Evolutionary conservation across 1,140 invertebrate genomes (phyloP), one percentile per base, ranked within the genome.

Genomic region (Rhyacophila brunnea): DNA sequence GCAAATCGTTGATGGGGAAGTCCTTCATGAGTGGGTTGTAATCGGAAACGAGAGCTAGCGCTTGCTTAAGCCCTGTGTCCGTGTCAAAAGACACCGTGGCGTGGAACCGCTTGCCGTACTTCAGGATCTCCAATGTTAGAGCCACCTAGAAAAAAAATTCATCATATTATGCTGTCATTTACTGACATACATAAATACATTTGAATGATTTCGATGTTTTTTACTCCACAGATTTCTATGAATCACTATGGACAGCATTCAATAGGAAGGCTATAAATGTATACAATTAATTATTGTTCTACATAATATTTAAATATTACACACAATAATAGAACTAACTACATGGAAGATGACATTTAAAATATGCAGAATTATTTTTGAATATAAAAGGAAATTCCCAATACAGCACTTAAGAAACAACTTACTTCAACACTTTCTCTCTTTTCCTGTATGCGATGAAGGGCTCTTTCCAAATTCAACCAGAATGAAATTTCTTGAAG

Each of bases 11-110:
- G 58, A 99, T 91, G 1, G 98, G 98, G 68, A 99, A 98, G 73
- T 99, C 98, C 70, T 99, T 99, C 96, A 99, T 99, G 48, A 99
- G 74, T 0, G 94, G 93, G 81, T 98, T 99, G 74, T 99, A 99
- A 74, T 99, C 95, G 72, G 96, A 96, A 1, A 99, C 98, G 19
- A 89, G 97, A 6, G 92, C 92, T 45, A 99, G 80, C n/a, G 95
- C 95, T 78, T 97, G 92, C 74, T 99, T 99, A 13, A 99, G 74
- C 32, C 95, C 96, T 15, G 97, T 99, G 74, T 99, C 96, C 0
- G 95, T 96, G 73, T 99, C 97, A 79, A 99, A 99, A 42, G 94
- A 96, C 40, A 99, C 94, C 7, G 96, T 99, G 4, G 97, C 97
- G 77, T 98, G 95, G 79, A 99, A 99, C 56, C 97, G 85, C 74